A percentile compares a stretch with the other conserved stretches of the same genome.
Conservation (phyloP, 2,888 invertebrate genomes). For the Leucophenga montana region DNA sequence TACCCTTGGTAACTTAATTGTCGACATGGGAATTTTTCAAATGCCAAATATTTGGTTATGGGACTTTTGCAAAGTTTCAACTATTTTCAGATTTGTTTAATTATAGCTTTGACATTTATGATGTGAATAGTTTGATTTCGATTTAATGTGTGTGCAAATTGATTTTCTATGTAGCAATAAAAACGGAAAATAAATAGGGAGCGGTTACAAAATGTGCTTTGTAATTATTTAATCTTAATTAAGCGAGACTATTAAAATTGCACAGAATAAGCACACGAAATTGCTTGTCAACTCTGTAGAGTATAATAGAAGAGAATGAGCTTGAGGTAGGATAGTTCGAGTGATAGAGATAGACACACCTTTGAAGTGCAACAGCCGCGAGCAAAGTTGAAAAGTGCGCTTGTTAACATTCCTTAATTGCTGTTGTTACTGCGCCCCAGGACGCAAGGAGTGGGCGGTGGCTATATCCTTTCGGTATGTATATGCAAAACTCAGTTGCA, state of each 20-base stretch:
- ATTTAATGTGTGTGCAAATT: not conserved
- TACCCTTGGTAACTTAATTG: constrained; percentile 58
- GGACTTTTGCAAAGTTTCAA: constrained; percentile 60
- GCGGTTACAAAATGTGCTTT: not conserved
- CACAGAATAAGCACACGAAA: constrained; percentile 10
- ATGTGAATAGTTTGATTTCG: not conserved
- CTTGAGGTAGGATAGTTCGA: constrained; percentile 7
- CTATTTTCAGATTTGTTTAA: constrained; percentile 67
- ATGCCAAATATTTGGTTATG: constrained; percentile 28
- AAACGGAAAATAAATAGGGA: not conserved
- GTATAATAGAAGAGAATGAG: not conserved
- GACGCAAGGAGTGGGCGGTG: not conserved
- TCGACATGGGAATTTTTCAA: constrained; percentile 64
- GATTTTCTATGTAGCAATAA: not conserved
- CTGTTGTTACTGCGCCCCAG: constrained; percentile 47
- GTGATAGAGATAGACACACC: constrained; percentile 4
- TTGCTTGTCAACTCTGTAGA: not conserved
- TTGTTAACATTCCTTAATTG: constrained; percentile 65
- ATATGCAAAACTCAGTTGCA: constrained; percentile 19
- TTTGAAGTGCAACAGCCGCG: constrained; percentile 24
- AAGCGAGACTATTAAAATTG: constrained; percentile 6
- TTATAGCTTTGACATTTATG: constrained; percentile 36
- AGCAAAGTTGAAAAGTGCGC: constrained; percentile 55
- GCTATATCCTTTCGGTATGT: not conserved
- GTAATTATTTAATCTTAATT: constrained; percentile 26